These are phyloP conservation scores for Scartelaos histophorus DNA, from an alignment of 2,113 vertebrate species.

Conservation along the genomic window DNA sequence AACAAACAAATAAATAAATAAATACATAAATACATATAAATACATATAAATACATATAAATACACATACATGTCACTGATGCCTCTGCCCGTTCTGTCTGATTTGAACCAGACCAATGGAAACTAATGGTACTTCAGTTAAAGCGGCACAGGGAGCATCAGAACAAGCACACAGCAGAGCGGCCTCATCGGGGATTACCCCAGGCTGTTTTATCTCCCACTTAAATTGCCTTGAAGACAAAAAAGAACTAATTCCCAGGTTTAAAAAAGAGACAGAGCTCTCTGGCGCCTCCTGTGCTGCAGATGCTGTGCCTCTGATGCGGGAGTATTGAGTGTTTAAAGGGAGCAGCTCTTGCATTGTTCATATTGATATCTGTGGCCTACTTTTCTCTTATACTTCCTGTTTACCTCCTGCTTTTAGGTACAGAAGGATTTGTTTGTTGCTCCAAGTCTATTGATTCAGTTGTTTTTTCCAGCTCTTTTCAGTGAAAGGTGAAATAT, in stretches of 20 bases:
- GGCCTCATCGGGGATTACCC: slow-evolving; percentile 55
- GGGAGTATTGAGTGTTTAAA: slow-evolving; percentile 70
- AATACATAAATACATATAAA: too few species aligned
- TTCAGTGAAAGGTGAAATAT: background rate
- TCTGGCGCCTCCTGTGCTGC: slow-evolving; percentile 28
- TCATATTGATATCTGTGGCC: slow-evolving; percentile 68
- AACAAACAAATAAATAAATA: too few species aligned
- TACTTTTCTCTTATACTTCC: slow-evolving; percentile 35
- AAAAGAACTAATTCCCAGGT: slow-evolving; percentile 60
- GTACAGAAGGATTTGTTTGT: slow-evolving; percentile 36
- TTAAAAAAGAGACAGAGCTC: slow-evolving; percentile 48
- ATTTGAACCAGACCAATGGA: slow-evolving; percentile 40
- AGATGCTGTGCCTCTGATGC: slow-evolving; percentile 58
- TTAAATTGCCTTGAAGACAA: slow-evolving; percentile 74
- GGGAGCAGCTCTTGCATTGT: slow-evolving; percentile 52
- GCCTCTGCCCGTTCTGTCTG: slow-evolving; percentile 9
- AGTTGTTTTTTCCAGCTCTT: background rate
- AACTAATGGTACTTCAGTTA: slow-evolving; percentile 39
- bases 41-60: too few species aligned
- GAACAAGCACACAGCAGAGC: slow-evolving; percentile 49
- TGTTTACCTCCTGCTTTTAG: slow-evolving; percentile 45
- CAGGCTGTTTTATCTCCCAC: slow-evolving; percentile 62
- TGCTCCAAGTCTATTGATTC: slow-evolving; percentile 36
- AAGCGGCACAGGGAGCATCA: slow-evolving; percentile 44
- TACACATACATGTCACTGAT: slow-evolving; percentile 25